Conservation (phyloP, 2,113 vertebrate species). For the Heloderma charlesbogerti region DNA sequence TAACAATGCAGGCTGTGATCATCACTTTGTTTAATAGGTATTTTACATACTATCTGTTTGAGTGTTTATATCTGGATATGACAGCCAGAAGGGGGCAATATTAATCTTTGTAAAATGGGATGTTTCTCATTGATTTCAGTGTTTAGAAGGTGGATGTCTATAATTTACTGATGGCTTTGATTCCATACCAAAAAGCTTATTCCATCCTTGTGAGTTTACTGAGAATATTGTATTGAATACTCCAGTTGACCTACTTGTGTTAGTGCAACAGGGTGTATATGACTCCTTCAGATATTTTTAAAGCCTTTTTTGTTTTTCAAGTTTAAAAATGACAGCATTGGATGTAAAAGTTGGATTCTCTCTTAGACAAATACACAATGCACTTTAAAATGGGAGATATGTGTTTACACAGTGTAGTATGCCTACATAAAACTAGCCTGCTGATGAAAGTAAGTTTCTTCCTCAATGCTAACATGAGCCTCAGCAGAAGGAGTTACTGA, state of each 20-base stretch:
- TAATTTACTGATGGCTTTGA: conserved; percentile 19
- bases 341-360: not conserved
- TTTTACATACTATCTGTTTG: not conserved
- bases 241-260: not conserved
- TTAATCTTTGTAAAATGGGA: conserved; percentile 42
- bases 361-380: not conserved
- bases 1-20: not conserved
- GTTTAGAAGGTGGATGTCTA: not conserved
- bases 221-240: not conserved
- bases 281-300: not conserved
- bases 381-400: not conserved
- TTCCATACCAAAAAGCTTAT: not conserved
- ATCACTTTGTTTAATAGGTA: not conserved
- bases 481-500: not conserved
- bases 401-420: too few relatives aligned
- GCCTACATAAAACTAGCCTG: not conserved
- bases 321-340: not conserved
- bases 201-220: not conserved
- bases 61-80: conserved; percentile 18
- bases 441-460: not conserved
- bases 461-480: not conserved
- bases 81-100: conserved; percentile 56
- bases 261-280: not conserved
- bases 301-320: not conserved
- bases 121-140: conserved; percentile 21